Conservation (phyloP, 2,113 vertebrate species). For the Ondatra zibethicus region DNA sequence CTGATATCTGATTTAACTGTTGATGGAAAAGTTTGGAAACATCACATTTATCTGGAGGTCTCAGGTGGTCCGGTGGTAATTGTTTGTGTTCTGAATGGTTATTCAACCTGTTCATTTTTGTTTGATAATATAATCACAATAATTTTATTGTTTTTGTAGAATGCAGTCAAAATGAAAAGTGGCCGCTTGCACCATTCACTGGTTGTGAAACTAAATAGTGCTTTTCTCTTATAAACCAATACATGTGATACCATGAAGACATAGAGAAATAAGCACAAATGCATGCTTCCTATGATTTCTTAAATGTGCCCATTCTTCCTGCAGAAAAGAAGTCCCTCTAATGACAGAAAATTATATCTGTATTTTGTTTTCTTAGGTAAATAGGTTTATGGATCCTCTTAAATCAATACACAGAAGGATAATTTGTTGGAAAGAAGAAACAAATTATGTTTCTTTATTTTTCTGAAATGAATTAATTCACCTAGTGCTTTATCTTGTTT, state of each 20-base stretch:
- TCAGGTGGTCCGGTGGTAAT: not conserved
- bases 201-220: not conserved
- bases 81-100: conserved; percentile 42
- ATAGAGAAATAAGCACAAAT: not conserved
- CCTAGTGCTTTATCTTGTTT: conserved; percentile 83
- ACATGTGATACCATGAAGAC: not conserved
- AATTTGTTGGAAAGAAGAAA: conserved; percentile 85
- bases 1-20: not conserved
- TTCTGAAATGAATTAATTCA: conserved; percentile 84
- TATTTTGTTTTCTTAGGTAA: conserved; percentile 76
- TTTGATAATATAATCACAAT: conserved; percentile 67
- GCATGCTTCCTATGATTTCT: accelerated
- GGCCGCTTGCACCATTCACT: not conserved
- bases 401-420: conserved; percentile 82
- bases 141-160: conserved; percentile 55
- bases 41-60: conserved; percentile 49
- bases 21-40: not conserved
- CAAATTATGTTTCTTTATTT: conserved; percentile 85
- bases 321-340: not conserved
- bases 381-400: conserved; percentile 77
- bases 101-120: conserved; percentile 42
- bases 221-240: conserved; percentile 20
- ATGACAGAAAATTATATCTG: conserved; percentile 23
- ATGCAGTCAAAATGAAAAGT: conserved; percentile 15
- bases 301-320: not conserved